Conservation (phyloP, 2,113 vertebrate species). For the Myodes glareolus region DNA sequence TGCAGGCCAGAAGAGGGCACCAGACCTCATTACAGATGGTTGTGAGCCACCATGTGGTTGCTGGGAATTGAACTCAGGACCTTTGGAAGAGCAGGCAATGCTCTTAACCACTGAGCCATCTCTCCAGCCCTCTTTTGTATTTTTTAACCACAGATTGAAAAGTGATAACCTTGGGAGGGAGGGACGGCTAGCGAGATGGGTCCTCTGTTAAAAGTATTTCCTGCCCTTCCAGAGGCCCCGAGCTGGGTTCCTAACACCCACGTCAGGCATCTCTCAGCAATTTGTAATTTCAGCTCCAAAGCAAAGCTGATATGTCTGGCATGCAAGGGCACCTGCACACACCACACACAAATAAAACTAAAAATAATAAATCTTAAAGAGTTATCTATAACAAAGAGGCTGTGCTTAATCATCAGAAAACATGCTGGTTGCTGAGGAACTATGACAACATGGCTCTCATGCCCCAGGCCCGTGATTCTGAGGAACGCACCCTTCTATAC, state of each 20-base stretch:
- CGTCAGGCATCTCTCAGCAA: background rate
- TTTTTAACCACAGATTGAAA: background rate
- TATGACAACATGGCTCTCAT: fast-evolving
- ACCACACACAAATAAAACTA: background rate
- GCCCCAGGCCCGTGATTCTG: fast-evolving
- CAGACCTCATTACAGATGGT: too few relatives aligned
- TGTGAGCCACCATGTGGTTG: too few relatives aligned
- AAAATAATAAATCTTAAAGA: background rate
- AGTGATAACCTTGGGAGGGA: background rate
- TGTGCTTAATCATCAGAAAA: background rate
- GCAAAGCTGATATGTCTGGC: background rate
- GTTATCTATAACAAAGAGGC: background rate
- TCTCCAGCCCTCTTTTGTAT: background rate
- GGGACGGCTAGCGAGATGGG: background rate
- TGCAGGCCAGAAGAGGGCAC: too few relatives aligned
- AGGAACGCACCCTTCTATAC: background rate
- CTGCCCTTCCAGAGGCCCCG: background rate
- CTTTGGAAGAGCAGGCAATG: too few relatives aligned
- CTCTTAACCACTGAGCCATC: too few relatives aligned
- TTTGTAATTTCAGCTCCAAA: background rate
- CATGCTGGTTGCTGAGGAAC: background rate
- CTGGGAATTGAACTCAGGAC: too few relatives aligned
- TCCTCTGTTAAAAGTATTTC: background rate
- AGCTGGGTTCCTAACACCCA: background rate
- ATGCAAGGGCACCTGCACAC: background rate